A percentile compares a stretch with the other conserved stretches of the same genome.
These are phyloP conservation scores for Sclerurus mexicanus DNA, from an alignment of 2,113 vertebrate species.

Conservation along the genomic window DNA sequence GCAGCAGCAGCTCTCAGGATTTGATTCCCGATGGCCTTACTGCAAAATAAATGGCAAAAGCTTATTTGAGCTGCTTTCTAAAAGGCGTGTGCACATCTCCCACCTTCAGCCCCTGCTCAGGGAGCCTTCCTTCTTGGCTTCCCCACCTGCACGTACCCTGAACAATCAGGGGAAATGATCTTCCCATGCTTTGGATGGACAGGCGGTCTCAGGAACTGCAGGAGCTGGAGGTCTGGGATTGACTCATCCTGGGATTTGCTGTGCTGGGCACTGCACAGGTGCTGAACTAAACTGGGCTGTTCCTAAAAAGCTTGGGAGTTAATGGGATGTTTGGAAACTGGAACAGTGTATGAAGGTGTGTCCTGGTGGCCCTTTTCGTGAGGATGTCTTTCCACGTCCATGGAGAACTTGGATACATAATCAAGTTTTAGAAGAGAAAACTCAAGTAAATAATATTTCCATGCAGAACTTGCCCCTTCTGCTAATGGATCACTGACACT, in stretches of 20 bases:
- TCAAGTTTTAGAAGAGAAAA: conserved; percentile 38
- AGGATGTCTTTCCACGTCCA: background rate
- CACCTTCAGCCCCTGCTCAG: background rate
- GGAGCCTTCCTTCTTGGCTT: background rate
- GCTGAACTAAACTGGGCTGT: background rate
- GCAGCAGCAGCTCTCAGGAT: background rate
- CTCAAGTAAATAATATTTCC: conserved; percentile 2
- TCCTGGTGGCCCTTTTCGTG: background rate
- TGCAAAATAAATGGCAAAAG: background rate
- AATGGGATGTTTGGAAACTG: background rate
- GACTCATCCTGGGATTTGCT: background rate
- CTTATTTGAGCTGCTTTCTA: background rate
- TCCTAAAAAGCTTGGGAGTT: background rate
- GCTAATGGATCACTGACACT: background rate
- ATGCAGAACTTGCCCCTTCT: background rate
- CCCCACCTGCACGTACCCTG: accelerated
- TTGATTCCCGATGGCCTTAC: background rate
- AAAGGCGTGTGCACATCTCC: accelerated
- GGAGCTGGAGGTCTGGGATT: background rate
- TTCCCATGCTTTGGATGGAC: background rate
- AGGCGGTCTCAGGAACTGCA: accelerated
- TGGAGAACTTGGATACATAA: conserved; percentile 24
- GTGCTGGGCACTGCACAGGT: background rate
- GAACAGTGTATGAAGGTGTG: background rate
- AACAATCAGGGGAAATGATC: accelerated